phyloP scores from a whole-genome alignment of 2,888 invertebrate genomes.

The Orthonychiurus folsomi region DNA sequence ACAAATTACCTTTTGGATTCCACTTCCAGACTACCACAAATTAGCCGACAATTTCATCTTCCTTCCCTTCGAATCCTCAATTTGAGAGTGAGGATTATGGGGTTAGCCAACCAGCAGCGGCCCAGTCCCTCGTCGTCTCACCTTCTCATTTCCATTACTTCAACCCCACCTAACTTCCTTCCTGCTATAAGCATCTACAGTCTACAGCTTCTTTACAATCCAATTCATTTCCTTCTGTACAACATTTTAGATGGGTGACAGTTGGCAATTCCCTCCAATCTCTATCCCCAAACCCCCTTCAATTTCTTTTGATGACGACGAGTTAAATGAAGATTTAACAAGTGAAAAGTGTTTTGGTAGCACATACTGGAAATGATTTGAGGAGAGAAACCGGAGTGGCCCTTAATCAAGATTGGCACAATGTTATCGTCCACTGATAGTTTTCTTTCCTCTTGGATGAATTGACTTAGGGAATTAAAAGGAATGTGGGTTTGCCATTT shows the following conservation, averaged over 20 bases:
- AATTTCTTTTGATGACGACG: no score
- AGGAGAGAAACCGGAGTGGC: no score
- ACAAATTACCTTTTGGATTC: conserved; percentile 9
- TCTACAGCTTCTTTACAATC: no score
- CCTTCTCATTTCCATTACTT: background rate
- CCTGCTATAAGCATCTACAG: background rate
- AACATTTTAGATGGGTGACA: no score
- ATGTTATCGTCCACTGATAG: background rate
- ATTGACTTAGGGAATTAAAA: background rate
- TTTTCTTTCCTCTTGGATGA: background rate
- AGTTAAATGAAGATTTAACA: no score
- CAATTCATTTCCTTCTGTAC: no score
- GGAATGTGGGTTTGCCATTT: background rate
- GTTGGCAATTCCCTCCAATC: no score
- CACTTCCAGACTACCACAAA: background rate
- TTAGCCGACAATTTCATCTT: conserved; percentile 5
- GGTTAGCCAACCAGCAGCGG: background rate
- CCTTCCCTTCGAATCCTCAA: conserved; percentile 5
- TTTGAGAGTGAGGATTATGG: background rate
- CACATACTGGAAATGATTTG: no score
- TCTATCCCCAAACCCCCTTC: no score
- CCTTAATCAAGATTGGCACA: background rate
- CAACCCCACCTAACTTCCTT: background rate
- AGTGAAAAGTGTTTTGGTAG: no score
- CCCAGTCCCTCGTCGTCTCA: background rate